Percentiles rank a stretch among this genome's conserved stretches.
Evolutionary conservation across 2,888 invertebrate genomes (phyloP).

Genomic region (Stomorhina lunata): DNA sequence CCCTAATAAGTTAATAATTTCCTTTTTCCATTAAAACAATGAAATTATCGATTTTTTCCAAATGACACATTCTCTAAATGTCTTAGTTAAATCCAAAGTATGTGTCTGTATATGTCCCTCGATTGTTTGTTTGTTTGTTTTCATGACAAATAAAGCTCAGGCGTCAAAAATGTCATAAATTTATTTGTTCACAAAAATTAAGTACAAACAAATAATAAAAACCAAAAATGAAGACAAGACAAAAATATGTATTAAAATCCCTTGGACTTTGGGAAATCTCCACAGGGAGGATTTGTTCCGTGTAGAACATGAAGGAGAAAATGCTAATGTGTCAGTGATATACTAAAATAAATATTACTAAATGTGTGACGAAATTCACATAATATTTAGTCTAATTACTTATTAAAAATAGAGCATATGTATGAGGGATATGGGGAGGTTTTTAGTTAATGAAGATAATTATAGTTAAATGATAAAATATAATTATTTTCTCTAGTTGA

Average conservation of each 20-base stretch:
- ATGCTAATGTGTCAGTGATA: background rate
- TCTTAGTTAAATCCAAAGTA: background rate
- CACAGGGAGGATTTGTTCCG: background rate
- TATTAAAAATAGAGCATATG: background rate
- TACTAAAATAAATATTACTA: background rate
- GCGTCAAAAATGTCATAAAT: conserved; percentile 28
- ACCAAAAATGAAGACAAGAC: background rate
- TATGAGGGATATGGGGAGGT: too few species aligned
- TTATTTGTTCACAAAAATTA: conserved; percentile 36
- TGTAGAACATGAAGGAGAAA: background rate
- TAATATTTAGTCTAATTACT: background rate
- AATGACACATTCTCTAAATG: background rate
- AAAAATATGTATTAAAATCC: background rate
- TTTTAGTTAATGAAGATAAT: too few species aligned
- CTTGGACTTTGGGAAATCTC: background rate
- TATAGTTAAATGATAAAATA: too few species aligned
- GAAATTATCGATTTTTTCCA: conserved; percentile 24
- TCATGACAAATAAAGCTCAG: conserved; percentile 19
- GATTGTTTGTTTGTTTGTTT: conserved; percentile 5
- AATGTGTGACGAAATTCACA: background rate
- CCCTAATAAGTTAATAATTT: background rate
- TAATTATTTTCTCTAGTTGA: too few species aligned
- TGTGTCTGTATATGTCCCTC: background rate
- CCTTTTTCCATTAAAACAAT: conserved; percentile 8
- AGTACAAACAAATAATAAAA: background rate